phyloP scores from a whole-genome alignment of 2,113 vertebrate species.

The Procavia capensis region DNA sequence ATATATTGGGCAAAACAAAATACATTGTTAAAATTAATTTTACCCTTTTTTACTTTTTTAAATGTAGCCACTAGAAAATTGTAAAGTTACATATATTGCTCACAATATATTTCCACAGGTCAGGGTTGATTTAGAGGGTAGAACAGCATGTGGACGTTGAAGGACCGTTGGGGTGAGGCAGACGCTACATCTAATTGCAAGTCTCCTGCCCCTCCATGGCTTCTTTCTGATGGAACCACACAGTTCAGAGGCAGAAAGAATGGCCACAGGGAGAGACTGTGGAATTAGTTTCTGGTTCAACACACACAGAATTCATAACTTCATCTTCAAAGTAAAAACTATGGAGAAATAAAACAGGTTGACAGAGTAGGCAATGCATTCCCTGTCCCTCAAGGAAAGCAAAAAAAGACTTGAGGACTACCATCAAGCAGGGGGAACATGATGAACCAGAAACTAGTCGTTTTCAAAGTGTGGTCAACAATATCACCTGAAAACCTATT shows the following conservation, averaged over 20 bases:
- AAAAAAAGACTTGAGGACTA: conserved; percentile 1
- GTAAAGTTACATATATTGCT: neutral
- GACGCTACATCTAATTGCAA: neutral
- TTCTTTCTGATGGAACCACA: neutral
- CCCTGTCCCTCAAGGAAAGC: neutral
- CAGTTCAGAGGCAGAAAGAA: neutral
- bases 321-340: neutral
- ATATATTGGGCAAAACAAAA: neutral
- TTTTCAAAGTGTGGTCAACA: neutral
- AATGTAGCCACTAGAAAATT: neutral
- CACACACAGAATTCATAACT: neutral
- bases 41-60: neutral
- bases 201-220: neutral
- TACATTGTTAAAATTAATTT: neutral
- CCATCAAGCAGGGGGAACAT: neutral
- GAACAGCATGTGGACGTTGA: neutral
- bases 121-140: neutral
- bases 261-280: neutral
- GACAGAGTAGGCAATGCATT: neutral
- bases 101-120: neutral
- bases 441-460: neutral
- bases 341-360: neutral
- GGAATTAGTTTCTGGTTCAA: neutral
- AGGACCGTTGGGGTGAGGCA: neutral
- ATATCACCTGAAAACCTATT: too few species aligned